Evolutionary conservation across 2,888 invertebrate species (phyloP).

Genomic region (Ophioninae sp.): DNA sequence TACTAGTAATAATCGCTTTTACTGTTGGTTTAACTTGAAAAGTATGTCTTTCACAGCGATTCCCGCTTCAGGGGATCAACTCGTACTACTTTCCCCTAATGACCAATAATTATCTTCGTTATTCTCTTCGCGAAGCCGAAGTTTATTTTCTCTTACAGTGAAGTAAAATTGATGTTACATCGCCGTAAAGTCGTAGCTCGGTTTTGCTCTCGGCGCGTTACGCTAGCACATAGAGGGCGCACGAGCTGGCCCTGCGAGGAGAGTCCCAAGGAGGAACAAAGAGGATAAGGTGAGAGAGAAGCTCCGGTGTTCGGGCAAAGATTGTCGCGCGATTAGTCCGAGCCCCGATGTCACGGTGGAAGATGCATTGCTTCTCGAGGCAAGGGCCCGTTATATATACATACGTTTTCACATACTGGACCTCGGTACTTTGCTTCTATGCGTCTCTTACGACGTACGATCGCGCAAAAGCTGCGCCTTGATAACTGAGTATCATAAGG

Average conservation of each 20-base stretch:
- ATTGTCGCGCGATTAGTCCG: slow-evolving; percentile 81
- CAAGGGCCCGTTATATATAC: slow-evolving; percentile 67
- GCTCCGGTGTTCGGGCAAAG: slow-evolving; percentile 73
- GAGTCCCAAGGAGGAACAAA: slow-evolving; percentile 26
- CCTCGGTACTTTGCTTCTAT: slow-evolving; percentile 57
- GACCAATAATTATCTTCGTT: too few species aligned
- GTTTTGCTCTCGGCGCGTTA: slow-evolving; percentile 46
- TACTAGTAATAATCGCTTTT: too few species aligned
- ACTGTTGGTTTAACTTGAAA: too few species aligned
- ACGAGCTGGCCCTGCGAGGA: slow-evolving; percentile 49
- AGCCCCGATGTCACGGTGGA: slow-evolving; percentile 78
- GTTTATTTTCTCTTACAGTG: too few species aligned
- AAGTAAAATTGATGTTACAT: slow-evolving; percentile 3
- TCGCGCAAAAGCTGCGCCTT: background rate
- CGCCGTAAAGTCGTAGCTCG: slow-evolving; percentile 30
- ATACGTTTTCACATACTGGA: slow-evolving; percentile 61
- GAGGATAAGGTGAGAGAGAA: slow-evolving; percentile 57
- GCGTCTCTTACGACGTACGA: background rate
- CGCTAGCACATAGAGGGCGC: slow-evolving; percentile 51
- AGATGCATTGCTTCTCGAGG: slow-evolving; percentile 79
- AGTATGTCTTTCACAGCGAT: too few species aligned
- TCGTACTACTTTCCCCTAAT: too few species aligned
- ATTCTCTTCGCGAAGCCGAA: too few species aligned
- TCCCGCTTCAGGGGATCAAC: too few species aligned
- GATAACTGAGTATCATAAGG: background rate